Evolutionary conservation across 1,140 invertebrate genomes (phyloP).

Genomic region (Diorhabda elongata): DNA sequence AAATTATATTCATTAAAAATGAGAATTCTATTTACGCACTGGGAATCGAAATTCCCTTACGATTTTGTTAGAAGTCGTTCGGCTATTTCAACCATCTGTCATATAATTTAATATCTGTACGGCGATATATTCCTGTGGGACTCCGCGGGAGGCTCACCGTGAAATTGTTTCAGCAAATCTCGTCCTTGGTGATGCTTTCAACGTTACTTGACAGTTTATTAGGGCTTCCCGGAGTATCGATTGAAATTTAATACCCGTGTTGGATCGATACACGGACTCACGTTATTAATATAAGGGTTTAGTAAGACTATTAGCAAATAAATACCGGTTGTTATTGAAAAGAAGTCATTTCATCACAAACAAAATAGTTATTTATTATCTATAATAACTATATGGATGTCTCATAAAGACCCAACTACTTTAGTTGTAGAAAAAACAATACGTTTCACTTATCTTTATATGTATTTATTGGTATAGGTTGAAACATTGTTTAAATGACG

Average conservation of each 20-base stretch:
- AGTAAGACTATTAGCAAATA: no score
- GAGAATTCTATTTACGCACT: not conserved
- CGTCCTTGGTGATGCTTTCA: constrained; percentile 17
- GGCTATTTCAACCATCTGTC: constrained; percentile 32
- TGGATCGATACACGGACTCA: constrained; percentile 12
- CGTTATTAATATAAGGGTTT: no score
- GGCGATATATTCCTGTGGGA: constrained; percentile 11
- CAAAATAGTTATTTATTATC: no score
- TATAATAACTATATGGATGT: no score
- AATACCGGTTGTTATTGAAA: no score
- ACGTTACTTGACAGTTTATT: constrained; percentile 19
- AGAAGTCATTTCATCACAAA: no score
- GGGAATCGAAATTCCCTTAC: constrained; percentile 10
- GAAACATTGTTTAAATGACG: no score
- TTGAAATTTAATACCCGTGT: constrained; percentile 21
- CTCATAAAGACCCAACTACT: no score
- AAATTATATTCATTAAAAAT: no score
- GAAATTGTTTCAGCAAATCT: constrained; percentile 25
- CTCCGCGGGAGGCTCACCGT: constrained; percentile 16
- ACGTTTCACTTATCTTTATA: no score
- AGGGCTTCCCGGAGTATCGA: constrained; percentile 20
- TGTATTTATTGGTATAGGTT: no score
- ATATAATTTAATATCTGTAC: constrained; percentile 30
- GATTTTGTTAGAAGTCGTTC: constrained; percentile 18
- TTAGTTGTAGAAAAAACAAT: no score